phyloP scores from a whole-genome alignment of 2,113 vertebrate species.

The Seriola quinqueradiata region DNA sequence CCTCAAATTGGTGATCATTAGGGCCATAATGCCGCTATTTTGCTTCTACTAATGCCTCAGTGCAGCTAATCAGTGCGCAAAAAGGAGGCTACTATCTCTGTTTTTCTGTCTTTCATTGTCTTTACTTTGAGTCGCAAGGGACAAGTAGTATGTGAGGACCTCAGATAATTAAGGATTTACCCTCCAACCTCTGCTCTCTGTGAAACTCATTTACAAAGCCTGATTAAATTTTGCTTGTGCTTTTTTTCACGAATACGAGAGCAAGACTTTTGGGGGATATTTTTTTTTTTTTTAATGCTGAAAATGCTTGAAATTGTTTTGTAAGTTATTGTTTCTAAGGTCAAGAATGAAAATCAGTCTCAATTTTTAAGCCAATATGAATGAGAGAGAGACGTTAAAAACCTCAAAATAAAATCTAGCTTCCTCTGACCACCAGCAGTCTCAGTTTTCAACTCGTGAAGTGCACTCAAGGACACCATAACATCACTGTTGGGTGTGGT shows the following conservation, averaged over 20 bases:
- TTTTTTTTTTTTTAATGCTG: not conserved
- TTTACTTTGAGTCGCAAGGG: conserved; percentile 14
- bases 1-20: conserved; percentile 85
- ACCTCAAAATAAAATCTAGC: too few species aligned
- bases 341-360: not conserved
- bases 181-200: conserved; percentile 11
- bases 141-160: conserved; percentile 13
- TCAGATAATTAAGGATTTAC: conserved; percentile 32
- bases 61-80: conserved; percentile 54
- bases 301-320: not conserved
- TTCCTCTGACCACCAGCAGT: not conserved
- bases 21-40: conserved; percentile 75
- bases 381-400: too few species aligned
- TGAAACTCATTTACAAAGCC: conserved; percentile 15
- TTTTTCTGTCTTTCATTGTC: conserved; percentile 39
- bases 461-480: too few species aligned
- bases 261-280: not conserved
- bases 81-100: conserved; percentile 33
- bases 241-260: not conserved
- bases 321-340: not conserved
- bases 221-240: conserved; percentile 10
- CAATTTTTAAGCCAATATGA: too few species aligned
- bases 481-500: too few species aligned
- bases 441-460: not conserved
- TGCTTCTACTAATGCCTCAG: conserved; percentile 73